phyloP scores from a whole-genome alignment of 2,113 vertebrate species.

The Scophthalmus maximus region DNA sequence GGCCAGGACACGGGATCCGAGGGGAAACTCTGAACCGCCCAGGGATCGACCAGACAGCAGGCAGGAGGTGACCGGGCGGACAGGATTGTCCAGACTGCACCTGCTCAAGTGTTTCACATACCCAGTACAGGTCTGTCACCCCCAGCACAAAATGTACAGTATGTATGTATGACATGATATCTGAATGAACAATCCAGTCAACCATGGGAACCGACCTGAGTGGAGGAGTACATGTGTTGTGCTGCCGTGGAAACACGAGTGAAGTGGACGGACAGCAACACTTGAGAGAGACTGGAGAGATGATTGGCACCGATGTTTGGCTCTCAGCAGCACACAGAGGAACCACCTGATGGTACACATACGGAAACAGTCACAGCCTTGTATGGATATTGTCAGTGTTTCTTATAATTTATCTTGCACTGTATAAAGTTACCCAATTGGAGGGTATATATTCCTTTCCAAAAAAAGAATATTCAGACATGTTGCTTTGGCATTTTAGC shows the following conservation, averaged over 20 bases:
- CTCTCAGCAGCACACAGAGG: constrained; percentile 43
- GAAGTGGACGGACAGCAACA: constrained; percentile 34
- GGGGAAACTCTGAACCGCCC: constrained; percentile 47
- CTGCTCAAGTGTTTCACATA: constrained; percentile 56
- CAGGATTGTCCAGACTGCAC: constrained; percentile 60
- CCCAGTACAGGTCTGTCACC: neutral
- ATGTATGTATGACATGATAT: no score
- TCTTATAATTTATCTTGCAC: neutral
- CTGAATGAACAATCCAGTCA: neutral
- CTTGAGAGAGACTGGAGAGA: constrained; percentile 33
- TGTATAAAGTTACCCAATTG: no score
- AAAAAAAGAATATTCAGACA: no score
- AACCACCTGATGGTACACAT: constrained; percentile 44
- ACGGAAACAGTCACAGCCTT: neutral
- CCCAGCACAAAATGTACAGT: no score
- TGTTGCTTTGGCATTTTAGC: no score
- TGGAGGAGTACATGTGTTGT: neutral
- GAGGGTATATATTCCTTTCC: no score
- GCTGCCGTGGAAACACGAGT: neutral
- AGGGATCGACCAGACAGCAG: constrained; percentile 12
- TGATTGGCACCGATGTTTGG: constrained; percentile 14
- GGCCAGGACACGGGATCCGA: constrained; percentile 83
- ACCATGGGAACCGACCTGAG: constrained; percentile 47
- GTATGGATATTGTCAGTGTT: neutral
- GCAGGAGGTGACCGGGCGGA: constrained; percentile 23